Evolutionary conservation across 2,113 vertebrate genomes (phyloP), one percentile per base, ranked within the genome.

Genomic region (Natator depressus): DNA sequence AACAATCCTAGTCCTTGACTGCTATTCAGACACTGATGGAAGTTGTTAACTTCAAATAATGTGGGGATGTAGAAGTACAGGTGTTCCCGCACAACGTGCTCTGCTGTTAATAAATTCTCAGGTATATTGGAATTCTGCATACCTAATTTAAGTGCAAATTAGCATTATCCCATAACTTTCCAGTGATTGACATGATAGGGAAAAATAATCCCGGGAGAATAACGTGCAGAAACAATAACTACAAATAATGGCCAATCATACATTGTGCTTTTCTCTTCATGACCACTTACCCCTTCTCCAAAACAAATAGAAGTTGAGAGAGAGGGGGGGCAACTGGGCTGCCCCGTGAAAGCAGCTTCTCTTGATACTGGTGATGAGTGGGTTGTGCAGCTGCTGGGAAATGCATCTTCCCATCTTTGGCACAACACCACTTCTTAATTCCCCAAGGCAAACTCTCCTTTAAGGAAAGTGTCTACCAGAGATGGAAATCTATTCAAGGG

Each of bases 31-130:
- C 79, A 55, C 27, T 94, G 96, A 97, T 93, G 87, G 96, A 95
- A 96, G 86, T 84, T 96, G 95, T 94, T 96, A 87, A 94, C 95
- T 96, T 97, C 96, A 96, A 91, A 97, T 97, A 95, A 89, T 95
- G 1, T 9, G 93, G 94, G 91, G 42, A 82, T 95, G 87, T 78
- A 93, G 46, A 93, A 96, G 50, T 90, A 92, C 95, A 65, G 38
- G 3, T 42, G 80, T 94, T 95, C 89, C 82, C 91, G 91, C 91
- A 80, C 50, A 91, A 65, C 35, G 19, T 88, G 84, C 86, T 91
- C 72, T 91, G 3, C 93, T 80, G 47, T 83, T 89, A 92, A 91
- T 94, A 91, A 93, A 93, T 91, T 94, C 88, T 46, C 84, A 38
- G 1, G 7, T 86, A 8, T 54, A 93, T 89, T 46, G 85, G 96